Percentiles rank a stretch among this genome's conserved stretches.
phyloP scores from a whole-genome alignment of 2,797 vertebrate species.

The Sebastes trivittatus region DNA sequence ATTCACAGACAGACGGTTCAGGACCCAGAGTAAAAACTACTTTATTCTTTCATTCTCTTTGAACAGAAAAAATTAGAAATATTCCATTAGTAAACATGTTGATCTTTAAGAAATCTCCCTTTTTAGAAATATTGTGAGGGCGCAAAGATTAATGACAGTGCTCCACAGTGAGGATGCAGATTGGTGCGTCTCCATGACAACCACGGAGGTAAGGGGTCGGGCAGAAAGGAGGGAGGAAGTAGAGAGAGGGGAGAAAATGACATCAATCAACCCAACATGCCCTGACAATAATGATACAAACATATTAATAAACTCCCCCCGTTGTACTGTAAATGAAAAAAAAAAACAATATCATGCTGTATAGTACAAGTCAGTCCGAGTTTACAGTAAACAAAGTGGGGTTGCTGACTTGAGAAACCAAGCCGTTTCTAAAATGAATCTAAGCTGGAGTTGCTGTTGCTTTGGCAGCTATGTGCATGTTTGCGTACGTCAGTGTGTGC shows the following conservation, averaged over 20 bases:
- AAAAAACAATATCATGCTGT: slow-evolving; percentile 65
- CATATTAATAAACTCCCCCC: slow-evolving; percentile 36
- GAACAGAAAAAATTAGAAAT: slow-evolving; percentile 81
- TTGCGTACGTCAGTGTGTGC: slow-evolving; percentile 21
- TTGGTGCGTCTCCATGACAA: slow-evolving; percentile 74
- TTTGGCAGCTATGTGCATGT: slow-evolving; percentile 67
- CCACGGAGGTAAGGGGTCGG: slow-evolving; percentile 39
- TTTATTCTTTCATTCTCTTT: slow-evolving; percentile 83
- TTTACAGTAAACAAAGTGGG: slow-evolving; percentile 57
- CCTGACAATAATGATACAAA: slow-evolving; percentile 72
- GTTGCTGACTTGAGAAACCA: slow-evolving; percentile 62
- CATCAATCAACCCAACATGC: slow-evolving; percentile 78
- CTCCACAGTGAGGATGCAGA: slow-evolving; percentile 73
- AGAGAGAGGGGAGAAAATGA: slow-evolving; percentile 55
- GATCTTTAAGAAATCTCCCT: slow-evolving; percentile 78
- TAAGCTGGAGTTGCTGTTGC: slow-evolving; percentile 51
- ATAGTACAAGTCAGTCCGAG: slow-evolving; percentile 62
- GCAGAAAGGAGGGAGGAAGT: slow-evolving; percentile 31
- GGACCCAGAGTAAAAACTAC: slow-evolving; percentile 81
- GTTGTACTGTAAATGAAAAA: slow-evolving; percentile 50
- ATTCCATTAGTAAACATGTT: slow-evolving; percentile 80
- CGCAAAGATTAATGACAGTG: slow-evolving; percentile 78
- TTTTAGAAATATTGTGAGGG: slow-evolving; percentile 75
- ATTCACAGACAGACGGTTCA: slow-evolving; percentile 10
- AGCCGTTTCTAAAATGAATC: slow-evolving; percentile 51